Evolutionary conservation across 1,140 invertebrate species (phyloP), one percentile per base, ranked within the genome.

Genomic region (Leptinotarsa defecta): DNA sequence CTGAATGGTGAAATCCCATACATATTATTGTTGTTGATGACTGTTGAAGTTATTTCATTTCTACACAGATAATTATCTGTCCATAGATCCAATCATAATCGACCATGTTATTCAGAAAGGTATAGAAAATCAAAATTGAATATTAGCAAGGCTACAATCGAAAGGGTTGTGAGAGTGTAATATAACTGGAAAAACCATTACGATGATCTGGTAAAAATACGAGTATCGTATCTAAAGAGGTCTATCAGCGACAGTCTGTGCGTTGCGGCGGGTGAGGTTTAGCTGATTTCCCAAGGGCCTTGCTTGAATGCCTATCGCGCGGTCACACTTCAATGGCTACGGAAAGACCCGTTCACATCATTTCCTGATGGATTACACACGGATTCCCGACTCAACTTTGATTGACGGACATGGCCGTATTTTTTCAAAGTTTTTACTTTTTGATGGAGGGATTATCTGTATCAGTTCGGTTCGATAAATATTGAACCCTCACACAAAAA

Each of bases 281-380:
- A 81, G 80, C 81, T 84, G 83, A 84, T 84, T 84, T 84, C 83
- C 83, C 83, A 70, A 24, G 81, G 79, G 83, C 74, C 65, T 74
- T 76, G 77, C 79, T 79, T 79, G 78, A 81, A 80, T 80, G 76
- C 76, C 76, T 79, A 78, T 84, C 81, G 81, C 80, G 79, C 80
- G 82, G 83, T 83, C 83, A 84, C 83, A 83, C 82, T 84, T 84
- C 78, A 84, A 84, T 83, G 83, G 81, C 72, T 78, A 80, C 81
- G 78, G 80, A 84, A 84, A 83, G 83, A 79, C 77, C 82, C 74
- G 82, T 81, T 83, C 82, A 78, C 80, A 81, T 83, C 82, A 81
- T 83, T 83, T 83, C 82, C 82, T 83, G 82, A 83, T 83, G 82
- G 82, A 83, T 83, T 83, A 83, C 80, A 71, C 75, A 57, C 63